These are phyloP conservation scores for Microcebus lehilahytsara DNA, from an alignment of 2,113 vertebrate species.

Conservation along the genomic window DNA sequence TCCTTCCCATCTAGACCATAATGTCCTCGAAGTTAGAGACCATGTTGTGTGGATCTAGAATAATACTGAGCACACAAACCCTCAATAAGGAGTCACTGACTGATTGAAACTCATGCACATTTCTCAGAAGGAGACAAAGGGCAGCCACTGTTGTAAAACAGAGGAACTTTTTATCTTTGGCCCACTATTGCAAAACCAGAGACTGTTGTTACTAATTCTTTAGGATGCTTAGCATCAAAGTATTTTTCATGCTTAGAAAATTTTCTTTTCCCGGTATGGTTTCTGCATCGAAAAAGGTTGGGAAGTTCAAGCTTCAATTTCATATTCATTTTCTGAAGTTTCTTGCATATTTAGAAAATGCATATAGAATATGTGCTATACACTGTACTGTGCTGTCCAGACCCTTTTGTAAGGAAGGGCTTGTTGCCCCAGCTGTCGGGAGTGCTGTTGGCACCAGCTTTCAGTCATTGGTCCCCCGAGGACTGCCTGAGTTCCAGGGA, in stretches of 20 bases:
- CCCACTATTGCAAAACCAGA: background rate
- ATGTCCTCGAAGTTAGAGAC: background rate
- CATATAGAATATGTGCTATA: background rate
- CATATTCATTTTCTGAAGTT: background rate
- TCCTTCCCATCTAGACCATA: background rate
- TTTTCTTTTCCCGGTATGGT: background rate
- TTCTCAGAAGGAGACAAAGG: background rate
- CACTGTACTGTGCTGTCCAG: background rate
- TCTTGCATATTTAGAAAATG: background rate
- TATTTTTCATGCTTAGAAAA: background rate
- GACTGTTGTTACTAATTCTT: constrained; percentile 1
- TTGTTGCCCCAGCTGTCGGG: background rate
- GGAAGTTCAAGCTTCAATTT: background rate
- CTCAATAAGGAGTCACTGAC: background rate
- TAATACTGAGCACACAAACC: background rate
- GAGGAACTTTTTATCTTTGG: background rate
- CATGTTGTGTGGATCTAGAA: background rate
- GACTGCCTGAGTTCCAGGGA: background rate
- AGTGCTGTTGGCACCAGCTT: too few species aligned
- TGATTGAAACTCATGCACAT: background rate
- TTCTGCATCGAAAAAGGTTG: background rate
- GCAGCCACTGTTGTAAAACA: background rate
- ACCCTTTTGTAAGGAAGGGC: background rate
- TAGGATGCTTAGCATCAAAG: background rate
- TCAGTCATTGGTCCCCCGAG: background rate